phyloP scores from a whole-genome alignment of 2,113 vertebrate genomes.

The Picathartes gymnocephalus region DNA sequence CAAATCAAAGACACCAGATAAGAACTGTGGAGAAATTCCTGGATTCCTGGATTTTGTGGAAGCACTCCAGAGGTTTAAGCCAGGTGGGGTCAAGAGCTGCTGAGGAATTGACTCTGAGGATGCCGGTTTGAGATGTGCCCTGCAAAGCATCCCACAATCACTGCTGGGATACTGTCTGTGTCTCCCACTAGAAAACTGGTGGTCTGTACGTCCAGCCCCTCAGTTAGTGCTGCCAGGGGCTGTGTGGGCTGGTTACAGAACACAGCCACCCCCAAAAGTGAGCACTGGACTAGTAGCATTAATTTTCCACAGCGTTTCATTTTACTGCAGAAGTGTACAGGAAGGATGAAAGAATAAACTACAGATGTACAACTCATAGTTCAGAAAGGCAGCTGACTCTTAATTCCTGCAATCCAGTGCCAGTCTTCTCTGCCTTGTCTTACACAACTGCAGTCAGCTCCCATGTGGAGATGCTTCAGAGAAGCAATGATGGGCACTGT shows the following conservation, averaged over 20 bases:
- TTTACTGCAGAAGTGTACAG: not conserved
- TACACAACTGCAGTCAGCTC: not conserved
- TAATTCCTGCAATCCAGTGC: not conserved
- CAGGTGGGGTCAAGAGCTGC: not conserved
- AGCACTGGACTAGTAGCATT: not conserved
- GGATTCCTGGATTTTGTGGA: not conserved
- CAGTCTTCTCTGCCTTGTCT: not conserved
- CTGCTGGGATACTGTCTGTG: not conserved
- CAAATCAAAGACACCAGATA: not conserved
- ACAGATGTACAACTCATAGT: not conserved
- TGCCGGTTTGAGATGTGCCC: not conserved
- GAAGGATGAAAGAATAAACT: not conserved
- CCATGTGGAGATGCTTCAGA: not conserved
- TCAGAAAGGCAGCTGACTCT: not conserved
- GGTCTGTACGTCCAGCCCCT: not conserved
- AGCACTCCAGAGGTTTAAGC: not conserved
- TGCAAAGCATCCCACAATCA: not conserved
- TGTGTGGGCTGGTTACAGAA: not conserved
- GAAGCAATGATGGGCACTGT: not conserved
- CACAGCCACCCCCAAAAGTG: not conserved
- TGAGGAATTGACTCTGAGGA: not conserved
- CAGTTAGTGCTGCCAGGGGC: not conserved
- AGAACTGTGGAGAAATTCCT: not conserved
- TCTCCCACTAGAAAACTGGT: not conserved
- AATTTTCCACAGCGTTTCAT: not conserved